Evolutionary conservation across 1,140 invertebrate species (phyloP).

Genomic region (Plodia interpunctella): DNA sequence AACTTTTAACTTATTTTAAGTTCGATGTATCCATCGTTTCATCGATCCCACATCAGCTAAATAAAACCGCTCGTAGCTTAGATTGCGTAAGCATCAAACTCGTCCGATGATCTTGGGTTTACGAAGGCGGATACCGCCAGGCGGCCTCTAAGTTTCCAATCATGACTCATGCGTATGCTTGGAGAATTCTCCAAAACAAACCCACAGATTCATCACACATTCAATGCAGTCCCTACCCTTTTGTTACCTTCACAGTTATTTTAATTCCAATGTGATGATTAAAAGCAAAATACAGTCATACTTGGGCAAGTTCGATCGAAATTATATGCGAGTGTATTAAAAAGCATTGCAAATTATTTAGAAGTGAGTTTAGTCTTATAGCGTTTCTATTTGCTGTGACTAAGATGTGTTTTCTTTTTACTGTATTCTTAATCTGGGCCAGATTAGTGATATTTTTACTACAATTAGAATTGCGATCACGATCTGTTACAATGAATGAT

Average conservation of each 20-base stretch:
- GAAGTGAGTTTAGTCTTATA: too few relatives aligned
- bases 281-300: neutral
- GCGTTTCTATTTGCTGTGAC: too few relatives aligned
- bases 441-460: too few relatives aligned
- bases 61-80: neutral
- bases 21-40: neutral
- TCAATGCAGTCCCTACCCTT: conserved; percentile 13
- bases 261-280: neutral
- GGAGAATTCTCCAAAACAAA: conserved; percentile 30
- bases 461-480: too few relatives aligned
- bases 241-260: conserved; percentile 4
- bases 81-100: conserved; percentile 33
- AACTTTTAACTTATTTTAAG: too few relatives aligned
- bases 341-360: too few relatives aligned
- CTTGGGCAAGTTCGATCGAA: neutral
- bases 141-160: conserved; percentile 40
- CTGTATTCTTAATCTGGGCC: too few relatives aligned
- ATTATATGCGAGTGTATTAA: neutral
- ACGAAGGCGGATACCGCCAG: conserved; percentile 36
- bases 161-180: conserved; percentile 38
- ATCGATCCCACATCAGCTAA: neutral
- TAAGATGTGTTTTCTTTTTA: too few relatives aligned
- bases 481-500: too few relatives aligned
- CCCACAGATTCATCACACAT: conserved; percentile 18
- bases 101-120: conserved; percentile 24